phyloP scores from a whole-genome alignment of 2,888 invertebrate genomes.

The Phymatocera aterrima region DNA sequence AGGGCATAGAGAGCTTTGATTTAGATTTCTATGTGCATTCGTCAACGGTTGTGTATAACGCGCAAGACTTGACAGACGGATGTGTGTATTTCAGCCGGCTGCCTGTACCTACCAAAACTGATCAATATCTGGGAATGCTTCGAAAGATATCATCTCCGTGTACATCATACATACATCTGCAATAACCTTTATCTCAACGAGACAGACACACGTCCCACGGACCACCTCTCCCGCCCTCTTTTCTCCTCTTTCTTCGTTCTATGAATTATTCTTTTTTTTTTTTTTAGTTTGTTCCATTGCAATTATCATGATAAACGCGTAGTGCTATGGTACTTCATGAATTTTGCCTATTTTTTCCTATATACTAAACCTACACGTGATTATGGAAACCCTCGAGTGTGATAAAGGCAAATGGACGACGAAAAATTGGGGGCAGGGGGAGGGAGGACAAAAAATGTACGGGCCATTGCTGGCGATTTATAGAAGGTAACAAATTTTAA shows the following conservation, averaged over 20 bases:
- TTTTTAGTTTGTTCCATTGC: background rate
- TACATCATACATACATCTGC: background rate
- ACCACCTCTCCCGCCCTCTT: background rate
- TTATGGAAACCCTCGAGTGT: background rate
- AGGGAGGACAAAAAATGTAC: too few species aligned
- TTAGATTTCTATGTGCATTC: slow-evolving; percentile 1
- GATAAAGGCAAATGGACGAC: background rate
- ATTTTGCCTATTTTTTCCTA: background rate
- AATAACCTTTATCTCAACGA: background rate
- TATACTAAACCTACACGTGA: background rate
- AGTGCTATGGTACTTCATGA: background rate
- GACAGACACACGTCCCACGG: background rate
- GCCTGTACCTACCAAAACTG: slow-evolving; percentile 3
- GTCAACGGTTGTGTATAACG: slow-evolving; percentile 24
- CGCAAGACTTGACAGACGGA: slow-evolving; percentile 36
- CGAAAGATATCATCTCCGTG: slow-evolving; percentile 9
- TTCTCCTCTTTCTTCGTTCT: background rate
- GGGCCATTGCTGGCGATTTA: background rate
- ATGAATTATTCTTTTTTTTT: background rate
- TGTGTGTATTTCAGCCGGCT: slow-evolving; percentile 22
- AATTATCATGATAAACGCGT: background rate
- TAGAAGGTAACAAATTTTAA: background rate
- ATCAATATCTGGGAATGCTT: slow-evolving; percentile 44
- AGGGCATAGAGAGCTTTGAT: background rate
- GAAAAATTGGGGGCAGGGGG: too few species aligned